Evolutionary conservation across 2,797 vertebrate species (phyloP).

Genomic region (Melanotaenia nigrans): DNA sequence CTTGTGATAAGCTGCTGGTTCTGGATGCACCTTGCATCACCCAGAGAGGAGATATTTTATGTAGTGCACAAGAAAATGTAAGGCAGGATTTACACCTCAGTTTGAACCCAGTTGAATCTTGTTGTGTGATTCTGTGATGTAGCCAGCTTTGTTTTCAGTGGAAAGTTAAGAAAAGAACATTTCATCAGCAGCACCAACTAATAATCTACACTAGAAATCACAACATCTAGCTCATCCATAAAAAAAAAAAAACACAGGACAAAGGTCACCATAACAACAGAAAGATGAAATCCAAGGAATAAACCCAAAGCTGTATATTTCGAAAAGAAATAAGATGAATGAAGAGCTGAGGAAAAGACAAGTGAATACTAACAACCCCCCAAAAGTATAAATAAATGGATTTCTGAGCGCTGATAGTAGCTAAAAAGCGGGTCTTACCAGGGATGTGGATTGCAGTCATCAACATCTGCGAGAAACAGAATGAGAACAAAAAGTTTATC

Average conservation of each 20-base stretch:
- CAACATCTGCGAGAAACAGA: slow-evolving; percentile 84
- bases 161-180: neutral
- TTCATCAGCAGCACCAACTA: neutral
- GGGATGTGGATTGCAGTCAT: slow-evolving; percentile 95
- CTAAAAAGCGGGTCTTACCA: slow-evolving; percentile 84
- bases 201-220: too few species aligned
- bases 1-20: neutral
- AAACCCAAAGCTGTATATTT: neutral
- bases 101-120: neutral
- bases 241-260: neutral
- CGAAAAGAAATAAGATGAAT: neutral
- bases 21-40: neutral
- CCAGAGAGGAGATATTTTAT: neutral
- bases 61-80: neutral
- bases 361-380: neutral
- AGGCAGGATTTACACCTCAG: neutral
- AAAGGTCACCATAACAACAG: too few species aligned
- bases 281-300: neutral
- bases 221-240: neutral
- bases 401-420: neutral
- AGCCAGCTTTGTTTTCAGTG: neutral
- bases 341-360: neutral
- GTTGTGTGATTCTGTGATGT: neutral
- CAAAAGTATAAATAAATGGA: neutral
- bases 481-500: neutral